These are phyloP conservation scores for Hyperopisus bebe DNA, from an alignment of 2,113 vertebrate genomes.

Conservation along the genomic window DNA sequence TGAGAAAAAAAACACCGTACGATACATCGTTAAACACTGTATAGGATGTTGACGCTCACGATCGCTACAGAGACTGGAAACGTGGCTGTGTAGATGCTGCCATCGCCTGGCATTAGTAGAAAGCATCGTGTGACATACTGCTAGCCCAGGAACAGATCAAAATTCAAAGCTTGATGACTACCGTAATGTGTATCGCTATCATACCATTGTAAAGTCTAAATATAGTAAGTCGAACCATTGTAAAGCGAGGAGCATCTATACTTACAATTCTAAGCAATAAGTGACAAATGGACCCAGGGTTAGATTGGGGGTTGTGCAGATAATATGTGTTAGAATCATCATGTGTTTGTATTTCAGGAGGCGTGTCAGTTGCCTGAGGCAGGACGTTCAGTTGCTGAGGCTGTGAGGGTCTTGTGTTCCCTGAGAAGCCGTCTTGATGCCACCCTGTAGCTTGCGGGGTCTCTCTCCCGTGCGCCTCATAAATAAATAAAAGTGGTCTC, in stretches of 20 bases:
- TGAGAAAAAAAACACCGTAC: background rate
- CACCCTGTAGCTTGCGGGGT: background rate
- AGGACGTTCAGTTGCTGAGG: background rate
- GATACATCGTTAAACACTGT: background rate
- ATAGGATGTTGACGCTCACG: background rate
- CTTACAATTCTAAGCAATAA: background rate
- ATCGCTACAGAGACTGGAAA: background rate
- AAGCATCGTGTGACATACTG: background rate
- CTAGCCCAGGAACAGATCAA: background rate
- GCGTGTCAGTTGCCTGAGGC: background rate
- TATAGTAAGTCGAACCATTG: background rate
- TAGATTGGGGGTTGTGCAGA: background rate
- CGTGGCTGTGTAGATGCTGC: background rate
- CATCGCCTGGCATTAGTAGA: background rate
- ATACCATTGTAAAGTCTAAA: background rate
- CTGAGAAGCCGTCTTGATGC: background rate
- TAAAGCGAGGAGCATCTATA: background rate
- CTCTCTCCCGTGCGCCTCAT: background rate
- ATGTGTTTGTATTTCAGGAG: background rate
- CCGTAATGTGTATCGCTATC: background rate
- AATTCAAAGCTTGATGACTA: background rate
- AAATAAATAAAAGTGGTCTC: constrained; percentile 14
- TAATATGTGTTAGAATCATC: background rate
- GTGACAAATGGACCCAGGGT: background rate
- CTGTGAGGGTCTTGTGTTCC: background rate